Base-by-base conservation (phyloP, 1,140 invertebrate genomes). In the Drosophila hydei region DNA sequence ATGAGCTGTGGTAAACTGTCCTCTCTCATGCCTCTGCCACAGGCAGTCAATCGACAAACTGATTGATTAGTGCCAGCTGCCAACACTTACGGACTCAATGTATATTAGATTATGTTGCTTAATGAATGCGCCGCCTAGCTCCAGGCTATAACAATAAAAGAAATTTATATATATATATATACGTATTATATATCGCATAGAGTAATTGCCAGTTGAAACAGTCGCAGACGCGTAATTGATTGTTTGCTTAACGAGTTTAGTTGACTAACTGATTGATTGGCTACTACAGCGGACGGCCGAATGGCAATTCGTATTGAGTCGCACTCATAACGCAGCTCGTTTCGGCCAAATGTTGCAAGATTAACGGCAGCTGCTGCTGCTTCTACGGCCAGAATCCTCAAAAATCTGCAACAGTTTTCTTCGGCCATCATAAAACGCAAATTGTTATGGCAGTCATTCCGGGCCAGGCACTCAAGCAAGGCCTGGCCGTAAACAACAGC, bases 381-480 rank as follows among this genome's bases (percentile, higher is more conserved):
- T 9, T 0, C 11, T 40, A 19, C 14, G 19, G 12, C 18, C 27
- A 38, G 27, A 36, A 25, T 25, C n/a, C 27, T 47, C 14, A 4
- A 33, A 70, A 70, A 70, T 70, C 67, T 70, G 61, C 77, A 64
- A 64, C 60, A 79, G 77, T 69, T 76, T 62, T 58, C 56, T 23
- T 27, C 38, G 52, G 8, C 21, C 55, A 51, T 55, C 73, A 80
- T 79, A 79, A 79, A 80, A 79, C 71, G 60, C 72, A 80, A 80
- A 80, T 80, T 72, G 67, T 50, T 72, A 62, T 59, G 33, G 25
- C 58, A 42, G 68, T 45, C 42, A 65, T 71, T 71, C 12, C 19
- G 23, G 51, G 52, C 51, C 33, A 56, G 58, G 50, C 62, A 71
- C 68, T 71, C 61, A 71, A 71, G 59, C 61, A 71, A 71, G 67